Conservation (phyloP, 1,140 invertebrate genomes). For the silkworm (Bombyx mori) region ASM3026992v2 NC_085119.1:13041001-13041500, state of each 20-base stretch:
- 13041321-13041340: slow-evolving; percentile 21
- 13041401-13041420: slow-evolving; percentile 2
- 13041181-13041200: slow-evolving; percentile 13
- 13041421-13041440: background rate
- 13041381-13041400: background rate
- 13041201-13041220: slow-evolving; percentile 14
- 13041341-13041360: slow-evolving; percentile 10
- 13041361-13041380: slow-evolving; percentile 1
- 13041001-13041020: no score
- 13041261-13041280: slow-evolving; percentile 25
- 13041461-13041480: no score
- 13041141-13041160: background rate
- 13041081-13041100: no score
- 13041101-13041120: no score
- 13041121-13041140: background rate
- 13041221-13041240: slow-evolving; percentile 19
- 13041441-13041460: no score
- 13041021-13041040: no score
- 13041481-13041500: no score
- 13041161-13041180: slow-evolving; percentile 8
- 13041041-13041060: no score
- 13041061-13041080: no score
- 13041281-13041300: slow-evolving; percentile 28
- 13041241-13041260: slow-evolving; percentile 25
- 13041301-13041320: slow-evolving; percentile 6